Base-by-base conservation (phyloP, 2,797 vertebrate genomes). In the Myotis daubentonii region DNA sequence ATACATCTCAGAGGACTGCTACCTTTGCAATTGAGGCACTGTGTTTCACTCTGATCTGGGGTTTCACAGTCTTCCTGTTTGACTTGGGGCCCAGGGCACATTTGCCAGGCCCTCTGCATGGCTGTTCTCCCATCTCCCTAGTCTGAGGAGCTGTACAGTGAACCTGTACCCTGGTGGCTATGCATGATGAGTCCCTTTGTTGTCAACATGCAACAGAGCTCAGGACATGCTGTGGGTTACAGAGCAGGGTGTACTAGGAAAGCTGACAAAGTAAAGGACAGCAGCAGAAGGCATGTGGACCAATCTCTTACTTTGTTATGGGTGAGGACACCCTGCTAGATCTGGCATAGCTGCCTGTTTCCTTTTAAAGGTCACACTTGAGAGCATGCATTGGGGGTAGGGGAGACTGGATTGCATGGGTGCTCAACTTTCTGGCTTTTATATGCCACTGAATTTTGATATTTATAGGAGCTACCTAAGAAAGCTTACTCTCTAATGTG, bases 391-490 rank as follows among this genome's bases (percentile, higher is more conserved):
- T 16, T 20, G 47, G 6, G 15, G 17, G 23, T 33, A 44, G 44
- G 4, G 28, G 6, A 5, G 44, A 83, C 49, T 51, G 1, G 38
- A 87, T 20, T n/a, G 6, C 23, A 20, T 22, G 33, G 36, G 44
- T 81, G 28, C 60, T 68, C 62, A 25, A 25, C 57, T 92, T 30
- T 30, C 94, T 93, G 85, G 19, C 51, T 81, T 81, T 92, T 36
- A 36, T 28, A 83, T 22, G 25, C 72, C 83, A 74, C 66, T 78
- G 36, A n/a, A 12, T 79, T 89, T 78, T n/a, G 30, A 55, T 78
- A 17, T 87, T 95, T 93, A 60, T 3, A 74, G 44, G 57, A 65
- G 22, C 76, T 74, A 66, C 36, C 28, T 57, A 57, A 66, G 28
- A 88, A 81, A 92, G 23, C 55, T 49, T 83, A 89, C 17, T 80